These are phyloP conservation scores for Zaprionus inermis DNA, from an alignment of 1,140 invertebrate genomes.

Conservation along the genomic window DNA sequence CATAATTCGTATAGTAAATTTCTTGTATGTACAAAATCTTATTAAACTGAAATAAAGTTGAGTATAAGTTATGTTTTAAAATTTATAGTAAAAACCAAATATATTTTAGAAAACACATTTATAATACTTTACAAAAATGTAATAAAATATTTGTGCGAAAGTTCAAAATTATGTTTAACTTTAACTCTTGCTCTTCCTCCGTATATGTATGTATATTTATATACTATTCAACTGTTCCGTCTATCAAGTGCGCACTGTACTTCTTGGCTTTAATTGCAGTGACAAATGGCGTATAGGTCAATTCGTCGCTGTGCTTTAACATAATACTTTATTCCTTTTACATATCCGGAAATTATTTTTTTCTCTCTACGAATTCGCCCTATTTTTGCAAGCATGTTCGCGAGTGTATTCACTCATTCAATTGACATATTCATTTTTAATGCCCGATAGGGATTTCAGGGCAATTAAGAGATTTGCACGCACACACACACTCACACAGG, in stretches of 20 bases:
- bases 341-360: neutral
- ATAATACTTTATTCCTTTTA: constrained; percentile 33
- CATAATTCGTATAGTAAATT: too few relatives aligned
- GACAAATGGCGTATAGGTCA: constrained; percentile 7
- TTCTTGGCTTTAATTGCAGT: constrained; percentile 7
- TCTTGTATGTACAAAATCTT: too few relatives aligned
- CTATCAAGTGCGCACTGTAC: neutral
- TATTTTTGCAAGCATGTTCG: constrained; percentile 19
- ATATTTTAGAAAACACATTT: too few relatives aligned
- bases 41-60: too few relatives aligned
- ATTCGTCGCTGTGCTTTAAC: neutral
- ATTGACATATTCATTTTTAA: constrained; percentile 79
- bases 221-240: neutral
- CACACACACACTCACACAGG: constrained; percentile 34
- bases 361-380: constrained; percentile 14
- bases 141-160: too few relatives aligned
- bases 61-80: too few relatives aligned
- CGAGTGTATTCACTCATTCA: constrained; percentile 25
- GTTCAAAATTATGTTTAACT: too few relatives aligned
- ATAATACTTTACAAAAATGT: too few relatives aligned
- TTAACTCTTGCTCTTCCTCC: too few relatives aligned
- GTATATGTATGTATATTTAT: too few relatives aligned
- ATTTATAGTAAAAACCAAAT: too few relatives aligned
- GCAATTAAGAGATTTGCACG: constrained; percentile 78
- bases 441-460: constrained; percentile 78